Evolutionary conservation across 1,140 invertebrate genomes (phyloP).

Genomic region (Dendroctonus ponderosae): DNA sequence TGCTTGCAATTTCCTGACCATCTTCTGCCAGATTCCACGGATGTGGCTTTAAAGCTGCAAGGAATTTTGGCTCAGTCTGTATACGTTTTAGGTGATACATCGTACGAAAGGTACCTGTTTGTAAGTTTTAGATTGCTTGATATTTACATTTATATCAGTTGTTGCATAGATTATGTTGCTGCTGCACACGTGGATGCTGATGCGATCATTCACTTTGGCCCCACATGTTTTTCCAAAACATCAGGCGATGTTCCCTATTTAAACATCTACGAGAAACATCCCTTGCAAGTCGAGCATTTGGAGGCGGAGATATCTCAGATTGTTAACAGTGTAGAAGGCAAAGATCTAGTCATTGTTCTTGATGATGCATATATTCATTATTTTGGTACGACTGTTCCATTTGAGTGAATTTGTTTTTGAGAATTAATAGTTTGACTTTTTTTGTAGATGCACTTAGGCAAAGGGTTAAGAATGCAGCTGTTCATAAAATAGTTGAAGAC

Average conservation of each 20-base stretch:
- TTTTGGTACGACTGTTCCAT: constrained; percentile 29
- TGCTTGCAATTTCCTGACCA: constrained; percentile 91
- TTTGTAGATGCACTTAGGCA: background rate
- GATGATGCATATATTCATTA: constrained; percentile 41
- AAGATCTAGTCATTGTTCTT: constrained; percentile 30
- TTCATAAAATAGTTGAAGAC: constrained; percentile 33
- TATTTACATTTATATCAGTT: constrained; percentile 58
- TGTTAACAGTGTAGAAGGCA: constrained; percentile 17
- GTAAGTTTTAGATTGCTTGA: background rate
- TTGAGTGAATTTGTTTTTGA: background rate
- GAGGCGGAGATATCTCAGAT: constrained; percentile 18
- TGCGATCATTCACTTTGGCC: constrained; percentile 88
- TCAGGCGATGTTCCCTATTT: constrained; percentile 68
- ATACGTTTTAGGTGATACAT: constrained; percentile 89
- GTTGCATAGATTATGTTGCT: constrained; percentile 90
- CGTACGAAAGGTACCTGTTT: constrained; percentile 80
- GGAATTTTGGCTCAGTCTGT: constrained; percentile 59
- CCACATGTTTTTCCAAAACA: constrained; percentile 77
- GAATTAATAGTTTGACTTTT: background rate
- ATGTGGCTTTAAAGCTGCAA: constrained; percentile 66
- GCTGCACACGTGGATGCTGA: constrained; percentile 83
- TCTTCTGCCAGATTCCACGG: constrained; percentile 68
- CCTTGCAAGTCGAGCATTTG: constrained; percentile 52
- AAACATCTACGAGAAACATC: constrained; percentile 65
- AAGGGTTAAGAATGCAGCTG: background rate